Evolutionary conservation across 1,140 invertebrate genomes (phyloP).

Genomic region (Palaemon carinicauda): DNA sequence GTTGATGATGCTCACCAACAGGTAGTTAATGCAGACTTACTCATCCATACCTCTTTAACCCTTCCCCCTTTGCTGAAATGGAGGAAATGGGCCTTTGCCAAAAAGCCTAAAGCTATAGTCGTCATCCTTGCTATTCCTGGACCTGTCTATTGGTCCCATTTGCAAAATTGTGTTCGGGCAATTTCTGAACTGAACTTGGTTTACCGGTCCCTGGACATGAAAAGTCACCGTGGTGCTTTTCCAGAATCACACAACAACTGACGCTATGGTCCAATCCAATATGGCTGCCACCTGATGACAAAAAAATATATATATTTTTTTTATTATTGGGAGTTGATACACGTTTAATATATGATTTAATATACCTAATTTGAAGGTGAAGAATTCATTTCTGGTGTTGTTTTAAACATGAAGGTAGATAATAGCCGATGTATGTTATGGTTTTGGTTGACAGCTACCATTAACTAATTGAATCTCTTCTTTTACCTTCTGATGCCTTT

Average conservation of each 20-base stretch:
- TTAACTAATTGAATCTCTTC: neutral
- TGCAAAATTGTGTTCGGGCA: too few relatives aligned
- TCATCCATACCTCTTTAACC: too few relatives aligned
- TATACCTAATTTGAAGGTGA: neutral
- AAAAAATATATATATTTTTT: neutral
- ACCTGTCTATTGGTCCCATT: too few relatives aligned
- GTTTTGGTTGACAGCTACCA: neutral
- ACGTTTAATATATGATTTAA: neutral
- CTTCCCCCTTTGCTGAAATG: too few relatives aligned
- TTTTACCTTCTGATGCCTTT: neutral
- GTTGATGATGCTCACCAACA: too few relatives aligned
- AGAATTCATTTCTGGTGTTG: neutral
- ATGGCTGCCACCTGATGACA: neutral
- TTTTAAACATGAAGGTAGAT: neutral
- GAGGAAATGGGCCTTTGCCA: too few relatives aligned
- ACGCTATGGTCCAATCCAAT: neutral
- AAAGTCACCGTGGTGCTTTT: neutral
- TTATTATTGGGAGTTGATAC: too few relatives aligned
- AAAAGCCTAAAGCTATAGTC: too few relatives aligned
- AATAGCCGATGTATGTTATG: neutral
- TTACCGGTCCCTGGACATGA: neutral
- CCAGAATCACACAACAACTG: too few relatives aligned
- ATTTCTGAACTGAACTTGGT: too few relatives aligned
- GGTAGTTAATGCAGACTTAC: too few relatives aligned
- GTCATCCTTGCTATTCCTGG: too few relatives aligned